phyloP scores from a whole-genome alignment of 1,140 invertebrate species.

The Bombus pascuorum region DNA sequence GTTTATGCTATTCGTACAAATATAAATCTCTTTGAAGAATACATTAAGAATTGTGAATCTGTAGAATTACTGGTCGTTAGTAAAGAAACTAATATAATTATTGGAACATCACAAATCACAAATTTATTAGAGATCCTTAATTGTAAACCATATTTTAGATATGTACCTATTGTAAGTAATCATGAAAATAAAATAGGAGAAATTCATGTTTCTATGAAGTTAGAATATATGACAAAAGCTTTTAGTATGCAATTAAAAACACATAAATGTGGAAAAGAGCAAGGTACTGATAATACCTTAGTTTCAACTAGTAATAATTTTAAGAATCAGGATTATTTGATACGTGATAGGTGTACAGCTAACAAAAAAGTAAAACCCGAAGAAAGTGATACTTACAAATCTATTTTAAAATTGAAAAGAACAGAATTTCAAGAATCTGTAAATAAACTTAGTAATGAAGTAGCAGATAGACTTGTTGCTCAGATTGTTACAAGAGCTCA shows the following conservation, averaged over 20 bases:
- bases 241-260: slow-evolving; percentile 46
- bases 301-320: slow-evolving; percentile 14
- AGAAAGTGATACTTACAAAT: slow-evolving; percentile 49
- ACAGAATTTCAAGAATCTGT: slow-evolving; percentile 44
- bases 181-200: slow-evolving; percentile 71
- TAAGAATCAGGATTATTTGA: slow-evolving; percentile 5
- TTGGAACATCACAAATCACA: slow-evolving; percentile 71
- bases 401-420: slow-evolving; percentile 70
- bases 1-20: slow-evolving; percentile 77
- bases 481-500: slow-evolving; percentile 74
- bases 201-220: slow-evolving; percentile 71
- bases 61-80: slow-evolving; percentile 71
- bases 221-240: slow-evolving; percentile 55
- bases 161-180: slow-evolving; percentile 71
- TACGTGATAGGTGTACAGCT: background rate
- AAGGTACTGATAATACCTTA: slow-evolving; percentile 33
- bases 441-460: slow-evolving; percentile 60
- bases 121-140: slow-evolving; percentile 72
- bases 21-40: slow-evolving; percentile 75
- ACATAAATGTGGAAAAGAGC: slow-evolving; percentile 39
- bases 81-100: slow-evolving; percentile 65
- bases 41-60: slow-evolving; percentile 77
- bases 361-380: slow-evolving; percentile 9
- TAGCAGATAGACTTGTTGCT: slow-evolving; percentile 74
- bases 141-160: slow-evolving; percentile 68